These are phyloP conservation scores for Thalassarche chlororhynchos DNA, from an alignment of 2,113 vertebrate species.

Conservation along the genomic window DNA sequence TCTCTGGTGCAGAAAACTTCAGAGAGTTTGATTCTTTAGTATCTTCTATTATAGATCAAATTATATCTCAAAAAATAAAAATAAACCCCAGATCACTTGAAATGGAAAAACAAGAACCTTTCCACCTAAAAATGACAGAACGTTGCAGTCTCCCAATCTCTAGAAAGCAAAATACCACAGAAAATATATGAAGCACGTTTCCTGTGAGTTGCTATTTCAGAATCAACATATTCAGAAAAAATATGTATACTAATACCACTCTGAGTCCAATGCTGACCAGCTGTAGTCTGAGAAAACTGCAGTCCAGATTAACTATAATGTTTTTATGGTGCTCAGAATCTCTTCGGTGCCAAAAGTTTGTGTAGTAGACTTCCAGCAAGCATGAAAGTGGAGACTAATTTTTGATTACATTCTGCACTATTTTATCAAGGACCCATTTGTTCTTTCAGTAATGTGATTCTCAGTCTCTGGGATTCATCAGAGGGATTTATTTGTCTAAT, in stretches of 20 bases:
- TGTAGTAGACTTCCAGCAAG: neutral
- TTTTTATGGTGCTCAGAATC: neutral
- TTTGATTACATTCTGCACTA: neutral
- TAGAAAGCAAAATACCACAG: neutral
- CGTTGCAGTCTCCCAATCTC: neutral
- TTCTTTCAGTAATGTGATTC: neutral
- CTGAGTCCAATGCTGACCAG: neutral
- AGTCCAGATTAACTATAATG: neutral
- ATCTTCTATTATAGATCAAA: neutral
- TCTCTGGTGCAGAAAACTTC: neutral
- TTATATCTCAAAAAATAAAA: neutral
- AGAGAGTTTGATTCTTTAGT: neutral
- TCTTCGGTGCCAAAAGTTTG: neutral
- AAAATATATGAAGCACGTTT: neutral
- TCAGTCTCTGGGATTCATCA: neutral
- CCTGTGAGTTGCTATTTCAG: neutral
- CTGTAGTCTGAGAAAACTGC: neutral
- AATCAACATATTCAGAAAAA: neutral
- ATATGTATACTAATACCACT: neutral
- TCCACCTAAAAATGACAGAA: neutral
- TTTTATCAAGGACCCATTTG: neutral
- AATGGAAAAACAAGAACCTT: neutral
- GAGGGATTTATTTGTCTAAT: neutral
- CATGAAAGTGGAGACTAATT: neutral
- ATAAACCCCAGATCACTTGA: neutral